Evolutionary conservation across 2,113 vertebrate species (phyloP), one percentile per base, ranked within the genome.

Genomic region (Motacilla alba): DNA sequence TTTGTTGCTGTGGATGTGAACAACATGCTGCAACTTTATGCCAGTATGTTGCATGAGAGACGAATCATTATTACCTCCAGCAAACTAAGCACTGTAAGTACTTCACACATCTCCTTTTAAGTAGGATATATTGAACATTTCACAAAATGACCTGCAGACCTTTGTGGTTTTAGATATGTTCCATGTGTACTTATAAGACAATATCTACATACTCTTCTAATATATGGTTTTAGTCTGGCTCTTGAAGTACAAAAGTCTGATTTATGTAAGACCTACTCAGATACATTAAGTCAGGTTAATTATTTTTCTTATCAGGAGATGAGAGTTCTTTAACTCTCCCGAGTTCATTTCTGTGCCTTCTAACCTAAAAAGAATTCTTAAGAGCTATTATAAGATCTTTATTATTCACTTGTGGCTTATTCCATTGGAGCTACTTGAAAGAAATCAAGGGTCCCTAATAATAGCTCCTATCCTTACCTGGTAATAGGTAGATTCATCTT

Each of bases 81-180:
- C 97, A 99, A 99, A 98, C 98, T 99, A 97, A 99, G 99, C 99
- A 99, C 99, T 98, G 99, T 99, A 96, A 99, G 99, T 99, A 98
- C 96, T 96, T 97, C 97, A 95, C 97, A 93, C 96, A 11, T 96
- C 37, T 95, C 95, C 70, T 95, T 95, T 90, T 84, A 78, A 94
- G 94, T 68, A 75, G 92, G 83, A 62, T 78, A 73, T 74, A 93
- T 96, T 90, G 96, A 97, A 82, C 90, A 50, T 90, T 83, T 95
- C 95, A 96, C 96, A 97, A 90, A 97, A 95, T 89, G 95, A 86
- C 95, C 91, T 76, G 37, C 81, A 93, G 90, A 94, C 94, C 86
- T 94, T 79, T 62, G 81, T 91, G 82, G 91, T 84, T 95, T 97
- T 92, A 96, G 97, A 97, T 94, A 75, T 96, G 83, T 93, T 89